Evolutionary conservation across 2,797 vertebrate species (phyloP).

Genomic region (Diceros bicornis): DNA sequence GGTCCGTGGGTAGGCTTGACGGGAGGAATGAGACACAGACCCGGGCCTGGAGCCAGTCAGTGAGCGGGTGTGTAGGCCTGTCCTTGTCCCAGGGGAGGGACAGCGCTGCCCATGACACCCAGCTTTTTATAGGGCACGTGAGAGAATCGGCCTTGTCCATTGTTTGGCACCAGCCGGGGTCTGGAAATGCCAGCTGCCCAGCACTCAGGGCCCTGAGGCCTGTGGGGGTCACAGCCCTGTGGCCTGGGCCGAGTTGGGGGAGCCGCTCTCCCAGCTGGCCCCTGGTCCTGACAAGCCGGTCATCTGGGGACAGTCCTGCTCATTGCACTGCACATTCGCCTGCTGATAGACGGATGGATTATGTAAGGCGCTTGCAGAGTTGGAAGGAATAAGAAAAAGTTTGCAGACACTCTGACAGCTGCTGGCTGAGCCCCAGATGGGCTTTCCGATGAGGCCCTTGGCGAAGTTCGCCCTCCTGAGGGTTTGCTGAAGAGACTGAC

Average conservation of each 20-base stretch:
- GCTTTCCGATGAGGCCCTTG: not conserved
- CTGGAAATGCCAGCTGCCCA: not conserved
- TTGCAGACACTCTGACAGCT: not conserved
- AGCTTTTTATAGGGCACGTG: accelerated
- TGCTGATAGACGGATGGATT: not conserved
- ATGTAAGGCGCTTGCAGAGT: not conserved
- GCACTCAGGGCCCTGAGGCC: accelerated
- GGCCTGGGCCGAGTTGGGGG: not conserved
- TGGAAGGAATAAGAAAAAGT: conserved; percentile 33
- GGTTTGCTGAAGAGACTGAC: not conserved
- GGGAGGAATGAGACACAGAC: not conserved
- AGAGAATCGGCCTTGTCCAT: accelerated
- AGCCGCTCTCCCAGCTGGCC: not conserved
- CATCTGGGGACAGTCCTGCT: not conserved
- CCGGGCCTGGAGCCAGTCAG: not conserved
- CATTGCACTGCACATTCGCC: accelerated
- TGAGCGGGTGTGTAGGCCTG: not conserved
- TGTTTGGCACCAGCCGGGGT: too few species aligned
- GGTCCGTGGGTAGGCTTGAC: not conserved
- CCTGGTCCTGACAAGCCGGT: not conserved
- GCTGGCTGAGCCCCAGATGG: accelerated
- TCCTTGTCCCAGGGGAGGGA: not conserved
- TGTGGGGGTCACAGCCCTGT: too few species aligned
- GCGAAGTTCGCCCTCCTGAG: not conserved
- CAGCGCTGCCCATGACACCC: accelerated